These are phyloP conservation scores for Xenopus petersii DNA, from an alignment of 2,797 vertebrate species.

Conservation along the genomic window DNA sequence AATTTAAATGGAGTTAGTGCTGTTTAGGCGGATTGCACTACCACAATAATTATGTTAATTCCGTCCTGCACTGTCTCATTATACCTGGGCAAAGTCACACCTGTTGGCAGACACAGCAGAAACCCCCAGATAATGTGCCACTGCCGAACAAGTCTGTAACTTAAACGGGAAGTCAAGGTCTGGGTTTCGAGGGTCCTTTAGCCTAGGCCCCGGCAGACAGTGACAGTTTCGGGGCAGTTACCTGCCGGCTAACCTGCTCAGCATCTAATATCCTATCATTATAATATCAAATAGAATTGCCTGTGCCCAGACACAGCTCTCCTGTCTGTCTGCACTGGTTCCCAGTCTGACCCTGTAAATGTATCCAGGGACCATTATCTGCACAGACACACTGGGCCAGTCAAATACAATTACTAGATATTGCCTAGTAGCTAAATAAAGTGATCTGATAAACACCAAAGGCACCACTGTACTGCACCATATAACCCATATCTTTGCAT, in stretches of 20 bases:
- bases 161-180: background rate
- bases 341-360: too few species aligned
- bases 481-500: too few species aligned
- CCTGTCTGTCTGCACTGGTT: too few species aligned
- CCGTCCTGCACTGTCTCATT: background rate
- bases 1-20: background rate
- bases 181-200: slow-evolving; percentile 1
- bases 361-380: too few species aligned
- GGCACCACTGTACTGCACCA: too few species aligned
- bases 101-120: background rate
- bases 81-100: slow-evolving; percentile 6
- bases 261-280: slow-evolving; percentile 4
- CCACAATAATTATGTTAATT: slow-evolving; percentile 15
- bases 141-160: background rate
- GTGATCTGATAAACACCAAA: too few species aligned
- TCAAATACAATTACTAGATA: too few species aligned
- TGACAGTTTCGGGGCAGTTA: slow-evolving; percentile 8
- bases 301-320: background rate
- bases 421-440: too few species aligned
- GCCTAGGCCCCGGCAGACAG: slow-evolving; percentile 3
- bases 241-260: background rate
- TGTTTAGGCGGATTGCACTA: background rate
- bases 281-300: background rate
- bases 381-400: too few species aligned
- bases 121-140: background rate